A percentile compares a stretch with the other conserved stretches of the same genome.
phyloP scores from a whole-genome alignment of 2,797 vertebrate genomes.

The Eremophila alpestris region DNA sequence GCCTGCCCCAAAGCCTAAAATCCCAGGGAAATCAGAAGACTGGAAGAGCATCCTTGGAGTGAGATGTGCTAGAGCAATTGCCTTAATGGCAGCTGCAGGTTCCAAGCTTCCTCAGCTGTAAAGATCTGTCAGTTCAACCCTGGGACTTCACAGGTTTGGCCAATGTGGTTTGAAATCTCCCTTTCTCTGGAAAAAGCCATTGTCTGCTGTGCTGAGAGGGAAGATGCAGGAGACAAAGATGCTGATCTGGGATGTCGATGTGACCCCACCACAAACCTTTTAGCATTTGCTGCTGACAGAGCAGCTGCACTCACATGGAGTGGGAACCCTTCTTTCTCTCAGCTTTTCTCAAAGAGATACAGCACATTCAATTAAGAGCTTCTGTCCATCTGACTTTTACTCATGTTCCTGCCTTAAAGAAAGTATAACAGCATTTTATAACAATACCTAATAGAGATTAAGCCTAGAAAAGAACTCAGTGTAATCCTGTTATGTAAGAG shows the following conservation, averaged over 20 bases:
- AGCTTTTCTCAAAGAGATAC: neutral
- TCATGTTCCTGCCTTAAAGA: neutral
- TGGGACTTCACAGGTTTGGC: neutral
- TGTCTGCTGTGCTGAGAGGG: accelerated
- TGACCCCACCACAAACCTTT: accelerated
- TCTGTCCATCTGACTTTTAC: neutral
- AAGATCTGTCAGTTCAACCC: neutral
- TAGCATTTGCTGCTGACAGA: accelerated
- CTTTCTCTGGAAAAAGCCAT: neutral
- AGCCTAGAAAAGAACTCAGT: neutral
- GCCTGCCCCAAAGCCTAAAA: neutral
- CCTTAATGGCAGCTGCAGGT: neutral
- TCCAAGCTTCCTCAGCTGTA: neutral
- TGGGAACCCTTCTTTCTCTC: neutral
- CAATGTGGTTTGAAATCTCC: neutral
- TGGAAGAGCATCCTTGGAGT: neutral
- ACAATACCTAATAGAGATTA: conserved; percentile 26
- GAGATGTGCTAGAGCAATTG: neutral
- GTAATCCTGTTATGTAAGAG: conserved; percentile 34
- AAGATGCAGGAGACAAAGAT: neutral
- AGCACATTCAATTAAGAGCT: neutral
- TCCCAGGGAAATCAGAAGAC: neutral
- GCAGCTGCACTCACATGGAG: accelerated
- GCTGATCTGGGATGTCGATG: accelerated
- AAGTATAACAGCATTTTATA: conserved; percentile 1